Evolutionary conservation across 2,888 invertebrate genomes (phyloP).

Genomic region (Rotaria magnacalcarata): DNA sequence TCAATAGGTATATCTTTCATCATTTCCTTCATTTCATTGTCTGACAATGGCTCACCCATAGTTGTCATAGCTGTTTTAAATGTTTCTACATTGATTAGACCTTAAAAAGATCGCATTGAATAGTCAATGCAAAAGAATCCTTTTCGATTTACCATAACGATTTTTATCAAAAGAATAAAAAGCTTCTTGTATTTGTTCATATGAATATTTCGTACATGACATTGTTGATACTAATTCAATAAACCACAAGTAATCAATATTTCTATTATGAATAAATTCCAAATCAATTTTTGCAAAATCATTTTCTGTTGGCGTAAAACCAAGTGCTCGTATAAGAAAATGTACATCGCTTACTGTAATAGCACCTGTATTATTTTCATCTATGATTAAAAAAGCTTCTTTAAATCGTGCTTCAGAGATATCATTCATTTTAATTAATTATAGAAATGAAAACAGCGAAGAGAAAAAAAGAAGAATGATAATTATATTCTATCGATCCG

Average conservation of each 20-base stretch:
- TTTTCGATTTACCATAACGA: background rate
- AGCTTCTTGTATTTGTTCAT: constrained; percentile 1
- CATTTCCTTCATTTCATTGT: constrained; percentile 14
- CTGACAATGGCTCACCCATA: constrained; percentile 3
- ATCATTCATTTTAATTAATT: background rate
- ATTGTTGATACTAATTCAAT: background rate
- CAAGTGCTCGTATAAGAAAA: constrained; percentile 20
- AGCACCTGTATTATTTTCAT: background rate
- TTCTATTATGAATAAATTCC: background rate
- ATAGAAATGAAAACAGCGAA: background rate
- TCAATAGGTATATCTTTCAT: constrained; percentile 31
- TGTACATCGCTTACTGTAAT: background rate
- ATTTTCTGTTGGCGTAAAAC: background rate
- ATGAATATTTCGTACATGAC: background rate
- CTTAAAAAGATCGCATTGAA: background rate
- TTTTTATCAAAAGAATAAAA: background rate
- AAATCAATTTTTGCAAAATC: background rate
- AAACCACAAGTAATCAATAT: constrained; percentile 26
- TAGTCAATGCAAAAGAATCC: background rate
- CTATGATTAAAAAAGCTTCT: background rate
- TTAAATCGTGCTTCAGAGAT: background rate
- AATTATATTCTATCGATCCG: too few relatives aligned
- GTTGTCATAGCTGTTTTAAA: constrained; percentile 21
- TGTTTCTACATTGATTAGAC: constrained; percentile 14
- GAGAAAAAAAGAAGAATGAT: background rate